These are phyloP conservation scores for Agelastica alni DNA, from an alignment of 2,888 invertebrate genomes.

Conservation along the genomic window DNA sequence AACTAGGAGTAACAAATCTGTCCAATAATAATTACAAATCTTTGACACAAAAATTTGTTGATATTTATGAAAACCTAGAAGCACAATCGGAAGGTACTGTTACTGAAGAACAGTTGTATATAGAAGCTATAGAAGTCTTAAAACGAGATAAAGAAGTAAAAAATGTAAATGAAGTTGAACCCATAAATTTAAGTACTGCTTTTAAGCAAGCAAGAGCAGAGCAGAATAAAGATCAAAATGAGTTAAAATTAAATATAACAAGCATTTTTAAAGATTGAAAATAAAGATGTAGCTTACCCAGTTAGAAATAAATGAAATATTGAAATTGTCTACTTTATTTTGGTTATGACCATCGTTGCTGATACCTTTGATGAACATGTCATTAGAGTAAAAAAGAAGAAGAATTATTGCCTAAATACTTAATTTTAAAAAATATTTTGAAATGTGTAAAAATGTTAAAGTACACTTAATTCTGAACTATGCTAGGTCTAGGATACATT, in stretches of 20 bases:
- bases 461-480: not conserved
- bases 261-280: constrained; percentile 55
- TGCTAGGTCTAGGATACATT: too few species aligned
- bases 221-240: constrained; percentile 20
- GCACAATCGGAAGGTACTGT: constrained; percentile 56
- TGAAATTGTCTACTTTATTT: too few species aligned
- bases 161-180: constrained; percentile 33
- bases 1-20: constrained; percentile 62
- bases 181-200: constrained; percentile 42
- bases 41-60: constrained; percentile 65
- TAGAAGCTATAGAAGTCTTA: constrained; percentile 57
- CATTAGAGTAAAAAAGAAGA: too few species aligned
- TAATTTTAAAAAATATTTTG: too few species aligned
- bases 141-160: constrained; percentile 46
- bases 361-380: too few species aligned
- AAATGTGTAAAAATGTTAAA: constrained; percentile 11
- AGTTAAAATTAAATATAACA: constrained; percentile 41
- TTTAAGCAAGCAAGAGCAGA: constrained; percentile 47
- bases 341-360: too few species aligned
- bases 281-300: too few species aligned
- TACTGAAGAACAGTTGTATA: constrained; percentile 60
- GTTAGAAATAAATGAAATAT: too few species aligned
- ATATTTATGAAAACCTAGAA: constrained; percentile 65
- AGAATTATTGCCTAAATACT: too few species aligned
- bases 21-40: constrained; percentile 60